Conservation (phyloP, 1,140 invertebrate genomes). For the Aleiodes sp. region DNA sequence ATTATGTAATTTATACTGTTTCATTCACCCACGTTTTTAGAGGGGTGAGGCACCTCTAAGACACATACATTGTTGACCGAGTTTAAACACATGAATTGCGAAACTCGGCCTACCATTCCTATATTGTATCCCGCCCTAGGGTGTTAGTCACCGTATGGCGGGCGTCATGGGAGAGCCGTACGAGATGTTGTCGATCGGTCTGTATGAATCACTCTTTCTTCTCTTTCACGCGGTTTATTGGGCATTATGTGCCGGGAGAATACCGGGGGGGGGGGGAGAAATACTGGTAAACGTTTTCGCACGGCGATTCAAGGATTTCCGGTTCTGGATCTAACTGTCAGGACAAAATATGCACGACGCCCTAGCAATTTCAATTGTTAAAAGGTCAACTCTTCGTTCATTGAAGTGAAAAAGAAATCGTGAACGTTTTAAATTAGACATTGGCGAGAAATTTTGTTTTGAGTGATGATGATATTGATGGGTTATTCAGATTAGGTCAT, state of each 20-base stretch:
- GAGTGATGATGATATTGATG: too few species aligned
- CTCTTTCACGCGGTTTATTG: conserved; percentile 6
- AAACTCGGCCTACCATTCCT: conserved; percentile 14
- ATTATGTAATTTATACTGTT: conserved; percentile 4
- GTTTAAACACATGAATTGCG: conserved; percentile 12
- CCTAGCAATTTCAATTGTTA: not conserved
- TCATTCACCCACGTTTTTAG: not conserved
- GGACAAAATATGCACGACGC: not conserved
- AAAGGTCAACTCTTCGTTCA: conserved; percentile 17
- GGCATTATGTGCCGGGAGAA: not conserved
- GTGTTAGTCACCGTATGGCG: conserved; percentile 4
- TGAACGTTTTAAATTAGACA: too few species aligned
- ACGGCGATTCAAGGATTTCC: conserved; percentile 10
- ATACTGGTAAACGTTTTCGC: not conserved
- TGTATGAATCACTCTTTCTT: conserved; percentile 10
- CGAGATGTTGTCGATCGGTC: conserved; percentile 6
- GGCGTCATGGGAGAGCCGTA: conserved; percentile 9
- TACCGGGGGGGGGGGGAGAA: not conserved
- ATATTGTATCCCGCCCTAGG: conserved; percentile 2
- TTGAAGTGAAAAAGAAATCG: too few species aligned
- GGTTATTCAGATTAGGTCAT: too few species aligned
- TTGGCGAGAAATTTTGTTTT: too few species aligned
- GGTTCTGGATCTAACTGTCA: conserved; percentile 4
- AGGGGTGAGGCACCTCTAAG: conserved; percentile 1
- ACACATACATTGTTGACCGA: conserved; percentile 4